These are phyloP conservation scores for Eumeta japonica DNA, from an alignment of 1,140 invertebrate genomes.

Conservation along the genomic window DNA sequence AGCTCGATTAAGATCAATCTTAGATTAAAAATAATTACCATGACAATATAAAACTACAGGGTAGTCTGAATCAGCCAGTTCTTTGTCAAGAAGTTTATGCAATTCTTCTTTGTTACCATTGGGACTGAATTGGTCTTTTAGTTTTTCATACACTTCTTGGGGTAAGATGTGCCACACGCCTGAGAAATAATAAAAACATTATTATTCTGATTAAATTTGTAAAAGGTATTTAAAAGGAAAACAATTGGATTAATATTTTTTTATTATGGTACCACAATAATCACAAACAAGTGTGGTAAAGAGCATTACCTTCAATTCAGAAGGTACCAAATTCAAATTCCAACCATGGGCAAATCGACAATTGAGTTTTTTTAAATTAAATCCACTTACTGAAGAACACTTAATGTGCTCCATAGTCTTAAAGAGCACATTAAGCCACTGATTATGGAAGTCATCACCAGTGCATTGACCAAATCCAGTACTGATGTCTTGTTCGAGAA, in stretches of 20 bases:
- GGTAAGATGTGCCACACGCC: constrained; percentile 46
- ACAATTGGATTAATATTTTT: too few relatives aligned
- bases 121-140: constrained; percentile 22
- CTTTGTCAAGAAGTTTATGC: constrained; percentile 21
- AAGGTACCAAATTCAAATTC: too few relatives aligned
- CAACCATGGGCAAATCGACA: too few relatives aligned
- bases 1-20: too few relatives aligned
- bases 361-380: too few relatives aligned
- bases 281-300: neutral
- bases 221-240: too few relatives aligned
- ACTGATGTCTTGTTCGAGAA: too few relatives aligned
- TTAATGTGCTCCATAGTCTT: too few relatives aligned
- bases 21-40: constrained; percentile 22
- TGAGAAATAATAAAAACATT: constrained; percentile 11
- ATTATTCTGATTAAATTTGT: neutral
- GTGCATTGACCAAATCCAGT: too few relatives aligned
- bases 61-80: constrained; percentile 25
- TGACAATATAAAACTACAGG: constrained; percentile 40
- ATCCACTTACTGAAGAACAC: too few relatives aligned
- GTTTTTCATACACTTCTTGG: constrained; percentile 26
- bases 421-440: too few relatives aligned
- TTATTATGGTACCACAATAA: neutral
- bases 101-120: constrained; percentile 25
- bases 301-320: neutral
- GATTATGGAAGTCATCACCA: too few relatives aligned